Evolutionary conservation across 2,113 vertebrate genomes (phyloP).

Genomic region (Noturus placidus): DNA sequence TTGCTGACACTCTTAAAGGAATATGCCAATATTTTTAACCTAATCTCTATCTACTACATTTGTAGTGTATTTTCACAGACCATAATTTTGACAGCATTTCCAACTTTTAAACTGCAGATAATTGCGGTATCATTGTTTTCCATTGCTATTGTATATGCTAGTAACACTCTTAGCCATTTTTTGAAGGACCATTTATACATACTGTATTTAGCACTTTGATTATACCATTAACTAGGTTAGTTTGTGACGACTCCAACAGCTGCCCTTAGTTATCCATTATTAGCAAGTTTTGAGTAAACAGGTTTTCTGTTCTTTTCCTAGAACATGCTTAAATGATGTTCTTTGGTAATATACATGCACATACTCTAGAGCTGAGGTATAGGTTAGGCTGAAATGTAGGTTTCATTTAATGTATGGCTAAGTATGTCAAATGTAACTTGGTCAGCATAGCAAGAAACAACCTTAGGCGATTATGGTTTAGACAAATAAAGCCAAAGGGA

Average conservation of each 20-base stretch:
- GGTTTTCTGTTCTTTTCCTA: neutral
- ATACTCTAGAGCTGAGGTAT: neutral
- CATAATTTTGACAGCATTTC: neutral
- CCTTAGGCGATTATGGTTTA: neutral
- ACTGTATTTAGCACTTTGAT: neutral
- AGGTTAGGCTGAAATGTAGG: neutral
- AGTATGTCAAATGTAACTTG: neutral
- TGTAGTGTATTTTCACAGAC: neutral
- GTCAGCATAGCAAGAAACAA: neutral
- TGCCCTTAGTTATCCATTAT: neutral
- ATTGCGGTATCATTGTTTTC: neutral
- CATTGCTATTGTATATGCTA: neutral
- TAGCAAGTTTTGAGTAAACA: neutral
- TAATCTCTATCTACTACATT: neutral
- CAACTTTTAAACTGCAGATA: neutral
- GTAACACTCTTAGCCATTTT: neutral
- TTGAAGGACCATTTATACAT: neutral
- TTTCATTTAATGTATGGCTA: neutral
- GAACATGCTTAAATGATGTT: no score
- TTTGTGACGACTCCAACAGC: no score
- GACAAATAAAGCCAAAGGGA: constrained; percentile 4
- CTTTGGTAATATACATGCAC: neutral
- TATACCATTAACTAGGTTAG: neutral
- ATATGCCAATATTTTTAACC: neutral
- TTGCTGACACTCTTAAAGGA: neutral